These are phyloP conservation scores for Calephelis virginiensis DNA, from an alignment of 1,140 invertebrate species.

Conservation along the genomic window DNA sequence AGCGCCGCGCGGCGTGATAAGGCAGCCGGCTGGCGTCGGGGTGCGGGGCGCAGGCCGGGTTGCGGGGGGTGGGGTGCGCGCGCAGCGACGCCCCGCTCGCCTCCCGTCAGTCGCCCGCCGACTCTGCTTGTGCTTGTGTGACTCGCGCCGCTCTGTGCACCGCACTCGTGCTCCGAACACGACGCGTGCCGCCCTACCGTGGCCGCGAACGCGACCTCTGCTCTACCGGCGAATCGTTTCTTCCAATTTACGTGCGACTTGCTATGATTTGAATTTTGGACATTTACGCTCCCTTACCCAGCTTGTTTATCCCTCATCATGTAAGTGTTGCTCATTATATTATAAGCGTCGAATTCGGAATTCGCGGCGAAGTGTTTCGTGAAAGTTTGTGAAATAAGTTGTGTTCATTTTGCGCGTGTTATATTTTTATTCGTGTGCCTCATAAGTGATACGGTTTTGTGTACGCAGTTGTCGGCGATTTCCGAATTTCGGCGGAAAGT, in stretches of 20 bases:
- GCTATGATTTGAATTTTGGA: constrained; percentile 74
- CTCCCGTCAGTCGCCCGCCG: constrained; percentile 72
- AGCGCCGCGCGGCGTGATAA: constrained; percentile 72
- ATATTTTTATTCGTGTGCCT: constrained; percentile 27
- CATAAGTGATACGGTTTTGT: constrained; percentile 44
- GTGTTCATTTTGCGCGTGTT: constrained; percentile 45
- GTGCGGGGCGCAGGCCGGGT: constrained; percentile 39
- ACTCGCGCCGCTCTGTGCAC: constrained; percentile 74
- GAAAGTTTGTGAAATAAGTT: constrained; percentile 71
- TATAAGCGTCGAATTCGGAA: constrained; percentile 71
- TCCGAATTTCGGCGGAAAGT: constrained; percentile 73
- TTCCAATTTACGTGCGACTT: constrained; percentile 72
- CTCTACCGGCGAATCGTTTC: constrained; percentile 72
- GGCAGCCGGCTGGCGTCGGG: constrained; percentile 56
- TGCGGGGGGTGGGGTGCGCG: constrained; percentile 52
- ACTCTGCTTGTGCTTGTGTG: constrained; percentile 76
- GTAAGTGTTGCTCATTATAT: constrained; percentile 76
- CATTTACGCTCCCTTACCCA: constrained; percentile 69
- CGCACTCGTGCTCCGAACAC: constrained; percentile 73
- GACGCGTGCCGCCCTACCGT: constrained; percentile 73
- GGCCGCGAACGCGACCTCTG: constrained; percentile 75
- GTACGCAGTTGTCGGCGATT: constrained; percentile 51
- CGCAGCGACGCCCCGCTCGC: constrained; percentile 57
- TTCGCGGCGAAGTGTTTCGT: constrained; percentile 69
- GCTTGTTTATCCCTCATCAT: constrained; percentile 76